These are phyloP conservation scores for Bombyx huttoni DNA, from an alignment of 2,888 invertebrate genomes.

Conservation along the genomic window DNA sequence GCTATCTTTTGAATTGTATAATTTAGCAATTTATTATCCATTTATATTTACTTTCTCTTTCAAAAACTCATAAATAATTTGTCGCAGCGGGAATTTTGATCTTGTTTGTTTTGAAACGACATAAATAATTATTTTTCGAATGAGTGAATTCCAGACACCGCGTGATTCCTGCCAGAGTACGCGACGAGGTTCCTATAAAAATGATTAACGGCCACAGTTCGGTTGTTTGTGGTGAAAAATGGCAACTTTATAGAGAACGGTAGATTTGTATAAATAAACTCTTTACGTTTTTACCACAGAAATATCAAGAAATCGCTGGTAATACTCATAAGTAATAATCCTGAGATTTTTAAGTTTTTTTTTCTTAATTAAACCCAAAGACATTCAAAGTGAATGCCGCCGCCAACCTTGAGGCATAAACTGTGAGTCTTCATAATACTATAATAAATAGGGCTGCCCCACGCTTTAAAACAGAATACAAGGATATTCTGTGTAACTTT, in stretches of 20 bases:
- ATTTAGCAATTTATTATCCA: conserved; percentile 4
- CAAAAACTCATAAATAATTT: conserved; percentile 23
- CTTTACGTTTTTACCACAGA: neutral
- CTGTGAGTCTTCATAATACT: too few relatives aligned
- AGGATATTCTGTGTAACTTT: too few relatives aligned
- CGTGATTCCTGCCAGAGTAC: conserved; percentile 35
- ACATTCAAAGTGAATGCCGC: too few relatives aligned
- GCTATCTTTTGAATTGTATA: conserved; percentile 1
- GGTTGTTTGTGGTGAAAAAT: conserved; percentile 20
- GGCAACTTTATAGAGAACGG: neutral
- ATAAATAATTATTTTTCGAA: conserved; percentile 32
- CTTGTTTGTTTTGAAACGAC: conserved; percentile 49
- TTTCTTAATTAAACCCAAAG: too few relatives aligned
- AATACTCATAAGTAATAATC: too few relatives aligned
- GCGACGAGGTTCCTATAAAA: conserved; percentile 42
- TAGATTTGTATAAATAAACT: neutral
- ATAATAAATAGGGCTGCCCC: too few relatives aligned
- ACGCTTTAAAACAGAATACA: too few relatives aligned
- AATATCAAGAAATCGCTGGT: neutral
- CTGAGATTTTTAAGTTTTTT: too few relatives aligned
- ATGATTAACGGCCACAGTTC: conserved; percentile 43
- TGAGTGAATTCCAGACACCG: conserved; percentile 34
- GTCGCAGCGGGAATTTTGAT: conserved; percentile 42
- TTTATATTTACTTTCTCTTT: conserved; percentile 19
- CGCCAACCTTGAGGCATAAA: too few relatives aligned